A percentile compares a stretch with the other conserved stretches of the same genome.
Conservation (phyloP, 2,888 invertebrate genomes). For the Ferdinandea cuprea region DNA sequence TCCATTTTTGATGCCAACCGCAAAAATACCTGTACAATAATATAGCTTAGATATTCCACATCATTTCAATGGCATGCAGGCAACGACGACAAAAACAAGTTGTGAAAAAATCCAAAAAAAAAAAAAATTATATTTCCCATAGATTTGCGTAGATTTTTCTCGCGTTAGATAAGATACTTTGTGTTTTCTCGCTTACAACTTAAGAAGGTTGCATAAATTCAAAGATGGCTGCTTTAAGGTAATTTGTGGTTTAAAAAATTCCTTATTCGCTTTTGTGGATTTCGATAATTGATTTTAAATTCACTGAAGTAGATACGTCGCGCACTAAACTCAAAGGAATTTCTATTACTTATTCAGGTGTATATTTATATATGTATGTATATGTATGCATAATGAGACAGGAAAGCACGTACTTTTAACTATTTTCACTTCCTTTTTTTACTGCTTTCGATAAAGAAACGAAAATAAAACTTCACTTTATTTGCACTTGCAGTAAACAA, state of each 20-base stretch:
- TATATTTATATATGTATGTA: constrained; percentile 10
- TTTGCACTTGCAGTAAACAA: constrained; percentile 20
- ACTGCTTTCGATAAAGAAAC: not conserved
- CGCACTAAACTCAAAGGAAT: constrained; percentile 57
- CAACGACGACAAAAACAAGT: constrained; percentile 43
- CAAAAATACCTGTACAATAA: constrained; percentile 61
- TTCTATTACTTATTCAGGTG: constrained; percentile 30
- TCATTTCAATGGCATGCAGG: constrained; percentile 70
- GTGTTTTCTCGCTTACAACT: constrained; percentile 40
- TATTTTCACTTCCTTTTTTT: constrained; percentile 54
- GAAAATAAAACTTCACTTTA: constrained; percentile 30
- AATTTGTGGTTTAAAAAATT: constrained; percentile 10
- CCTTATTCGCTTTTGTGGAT: not conserved
- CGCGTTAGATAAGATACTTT: constrained; percentile 63
- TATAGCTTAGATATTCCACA: constrained; percentile 67
- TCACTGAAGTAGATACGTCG: constrained; percentile 9
- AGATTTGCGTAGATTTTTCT: constrained; percentile 68
- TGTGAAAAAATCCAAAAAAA: no score
- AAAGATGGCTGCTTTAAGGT: constrained; percentile 68
- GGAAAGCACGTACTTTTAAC: constrained; percentile 69
- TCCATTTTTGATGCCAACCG: constrained; percentile 51
- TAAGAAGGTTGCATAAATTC: constrained; percentile 59
- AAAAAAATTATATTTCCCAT: constrained; percentile 32
- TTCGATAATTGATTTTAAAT: constrained; percentile 7
- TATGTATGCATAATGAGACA: constrained; percentile 36